Conservation (phyloP, 2,113 vertebrate species). For the Micronisus gabar region DNA sequence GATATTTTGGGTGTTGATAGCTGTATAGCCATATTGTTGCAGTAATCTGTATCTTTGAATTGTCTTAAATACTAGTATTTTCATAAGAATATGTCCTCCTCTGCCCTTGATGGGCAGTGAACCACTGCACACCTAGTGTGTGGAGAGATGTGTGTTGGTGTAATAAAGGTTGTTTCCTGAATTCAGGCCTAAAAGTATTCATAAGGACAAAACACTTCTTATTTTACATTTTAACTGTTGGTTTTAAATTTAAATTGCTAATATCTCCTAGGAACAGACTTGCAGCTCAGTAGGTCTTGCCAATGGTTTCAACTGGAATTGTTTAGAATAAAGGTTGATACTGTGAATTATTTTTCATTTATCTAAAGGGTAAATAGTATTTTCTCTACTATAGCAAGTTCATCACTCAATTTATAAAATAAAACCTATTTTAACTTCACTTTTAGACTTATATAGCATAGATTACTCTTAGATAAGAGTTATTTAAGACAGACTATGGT, state of each 20-base stretch:
- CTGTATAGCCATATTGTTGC: background rate
- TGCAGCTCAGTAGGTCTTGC: background rate
- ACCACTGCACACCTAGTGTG: background rate
- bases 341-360: background rate
- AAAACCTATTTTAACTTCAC: background rate
- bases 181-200: background rate
- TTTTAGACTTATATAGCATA: background rate
- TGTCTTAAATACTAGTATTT: background rate
- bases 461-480: background rate
- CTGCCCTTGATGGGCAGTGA: background rate
- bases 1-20: background rate
- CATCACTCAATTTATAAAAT: background rate
- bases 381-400: background rate
- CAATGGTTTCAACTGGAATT: background rate
- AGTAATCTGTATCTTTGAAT: background rate
- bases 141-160: background rate
- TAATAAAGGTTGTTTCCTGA: background rate
- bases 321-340: background rate
- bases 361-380: background rate
- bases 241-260: background rate
- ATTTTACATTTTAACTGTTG: background rate
- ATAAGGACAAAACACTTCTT: background rate
- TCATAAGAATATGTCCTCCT: background rate
- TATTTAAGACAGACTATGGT: background rate
- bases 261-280: background rate